These are phyloP conservation scores for Microcaecilia unicolor DNA, from an alignment of 2,797 vertebrate species.

Conservation along the genomic window DNA sequence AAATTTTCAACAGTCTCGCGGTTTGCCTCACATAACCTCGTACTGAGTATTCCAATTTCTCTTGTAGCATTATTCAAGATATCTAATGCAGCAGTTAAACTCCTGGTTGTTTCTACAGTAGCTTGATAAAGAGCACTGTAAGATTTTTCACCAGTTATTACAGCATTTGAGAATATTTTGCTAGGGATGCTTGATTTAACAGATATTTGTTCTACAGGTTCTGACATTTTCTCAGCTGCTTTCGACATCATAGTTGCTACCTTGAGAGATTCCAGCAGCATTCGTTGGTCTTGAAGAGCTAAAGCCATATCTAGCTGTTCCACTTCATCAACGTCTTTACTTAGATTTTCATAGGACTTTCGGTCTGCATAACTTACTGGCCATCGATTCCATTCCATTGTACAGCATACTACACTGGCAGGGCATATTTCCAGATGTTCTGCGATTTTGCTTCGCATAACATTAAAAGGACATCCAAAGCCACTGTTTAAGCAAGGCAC, in stretches of 20 bases:
- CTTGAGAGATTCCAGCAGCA: constrained; percentile 92
- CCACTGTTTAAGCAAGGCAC: constrained; percentile 86
- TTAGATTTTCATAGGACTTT: constrained; percentile 93
- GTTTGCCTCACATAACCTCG: constrained; percentile 55
- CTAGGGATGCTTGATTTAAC: constrained; percentile 54
- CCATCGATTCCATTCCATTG: constrained; percentile 99
- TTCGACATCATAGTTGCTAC: constrained; percentile 87
- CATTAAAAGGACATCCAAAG: constrained; percentile 87
- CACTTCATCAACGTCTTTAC: constrained; percentile 90
- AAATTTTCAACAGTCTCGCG: constrained; percentile 52
- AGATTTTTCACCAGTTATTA: constrained; percentile 74
- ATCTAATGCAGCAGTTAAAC: constrained; percentile 84
- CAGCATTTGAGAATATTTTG: constrained; percentile 64
- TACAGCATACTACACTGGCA: constrained; percentile 94
- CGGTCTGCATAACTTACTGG: constrained; percentile 93
- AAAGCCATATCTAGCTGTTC: constrained; percentile 96
- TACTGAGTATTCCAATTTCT: constrained; percentile 69
- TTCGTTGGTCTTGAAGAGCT: constrained; percentile 95
- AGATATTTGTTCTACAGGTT: constrained; percentile 59
- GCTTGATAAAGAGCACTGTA: constrained; percentile 79
- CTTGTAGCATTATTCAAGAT: constrained; percentile 79
- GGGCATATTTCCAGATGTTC: constrained; percentile 86
- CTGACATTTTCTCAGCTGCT: constrained; percentile 58
- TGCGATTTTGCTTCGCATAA: constrained; percentile 82
- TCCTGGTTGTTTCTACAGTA: constrained; percentile 83